Conservation (phyloP, 1,140 invertebrate species). For the Tetramorium alpestre region DNA sequence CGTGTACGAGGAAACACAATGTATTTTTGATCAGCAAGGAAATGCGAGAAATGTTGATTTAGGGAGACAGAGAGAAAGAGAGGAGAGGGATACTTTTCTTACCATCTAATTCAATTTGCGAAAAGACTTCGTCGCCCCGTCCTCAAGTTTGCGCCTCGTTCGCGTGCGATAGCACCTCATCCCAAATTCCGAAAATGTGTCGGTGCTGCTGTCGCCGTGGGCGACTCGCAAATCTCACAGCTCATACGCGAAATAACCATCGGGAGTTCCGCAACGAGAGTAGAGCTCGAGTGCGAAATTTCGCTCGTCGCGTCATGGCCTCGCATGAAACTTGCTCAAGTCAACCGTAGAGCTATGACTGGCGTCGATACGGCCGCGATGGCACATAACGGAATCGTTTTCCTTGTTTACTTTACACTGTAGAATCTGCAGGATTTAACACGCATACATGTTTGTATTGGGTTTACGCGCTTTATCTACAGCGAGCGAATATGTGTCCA, state of each 20-base stretch:
- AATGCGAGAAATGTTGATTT: neutral
- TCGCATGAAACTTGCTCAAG: slow-evolving; percentile 36
- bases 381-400: slow-evolving; percentile 1
- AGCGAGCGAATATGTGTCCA: neutral
- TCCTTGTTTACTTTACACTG: slow-evolving; percentile 12
- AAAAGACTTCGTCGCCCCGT: neutral
- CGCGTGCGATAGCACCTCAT: neutral
- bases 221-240: slow-evolving; percentile 31
- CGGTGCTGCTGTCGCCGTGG: neutral
- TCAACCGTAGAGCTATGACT: slow-evolving; percentile 1
- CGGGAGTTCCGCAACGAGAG: slow-evolving; percentile 37
- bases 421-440: neutral
- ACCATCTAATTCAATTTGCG: slow-evolving; percentile 36
- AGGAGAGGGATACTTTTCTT: neutral
- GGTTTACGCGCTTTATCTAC: slow-evolving; percentile 8
- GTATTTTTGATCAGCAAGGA: neutral
- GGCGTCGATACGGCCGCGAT: neutral
- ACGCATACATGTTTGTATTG: neutral
- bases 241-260: slow-evolving; percentile 29
- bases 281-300: slow-evolving; percentile 56
- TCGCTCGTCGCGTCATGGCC: slow-evolving; percentile 22
- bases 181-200: slow-evolving; percentile 18
- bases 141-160: neutral
- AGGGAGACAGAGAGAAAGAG: neutral
- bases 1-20: neutral